Evolutionary conservation across 2,113 vertebrate species (phyloP), one percentile per base, ranked within the genome.

Genomic region (Python bivittatus): DNA sequence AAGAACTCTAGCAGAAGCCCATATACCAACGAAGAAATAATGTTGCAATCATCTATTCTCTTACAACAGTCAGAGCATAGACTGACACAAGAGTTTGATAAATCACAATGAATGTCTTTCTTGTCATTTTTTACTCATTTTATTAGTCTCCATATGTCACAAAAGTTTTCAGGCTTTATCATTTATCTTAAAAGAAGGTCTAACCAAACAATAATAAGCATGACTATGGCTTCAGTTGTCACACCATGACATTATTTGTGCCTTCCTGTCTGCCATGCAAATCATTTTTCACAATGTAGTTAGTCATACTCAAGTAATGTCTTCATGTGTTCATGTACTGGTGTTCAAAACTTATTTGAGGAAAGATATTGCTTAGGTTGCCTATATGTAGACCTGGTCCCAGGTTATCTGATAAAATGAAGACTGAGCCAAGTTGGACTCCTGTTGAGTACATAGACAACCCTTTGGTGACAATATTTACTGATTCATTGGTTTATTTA

Each of bases 61-160:
- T 53, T 84, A 29, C 64, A 88, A 68, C 87, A 68, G 38, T 68
- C 33, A 48, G 6, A 25, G 27, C 54, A n/a, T 10, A 44, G 52
- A 11, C 13, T 56, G 84, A 88, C 84, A 88, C 53, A 48, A 56
- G 38, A 38, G 56, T 90, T 91, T 92, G 53, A 88, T 90, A 90
- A 93, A 93, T 87, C 60, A 3, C 53, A 33, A 61, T 90, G 54
- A 86, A 68, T 92, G 83, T 56, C 84, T 90, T 92, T 72, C 25
- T 88, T 79, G 83, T 92, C 68, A 61, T 90, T 90, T 90, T 42
- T 42, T 88, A 72, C 56, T 90, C 54, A 84, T 92, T 94, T 94
- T 92, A 83, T 94, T 61, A 92, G 90, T n/a, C 83, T 92, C n/a
- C 68, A 72, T 86, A 92, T 94, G 88, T 92, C 91, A 90, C 85